phyloP scores from a whole-genome alignment of 2,113 vertebrate species.

The Gallinago jamesoni region DNA sequence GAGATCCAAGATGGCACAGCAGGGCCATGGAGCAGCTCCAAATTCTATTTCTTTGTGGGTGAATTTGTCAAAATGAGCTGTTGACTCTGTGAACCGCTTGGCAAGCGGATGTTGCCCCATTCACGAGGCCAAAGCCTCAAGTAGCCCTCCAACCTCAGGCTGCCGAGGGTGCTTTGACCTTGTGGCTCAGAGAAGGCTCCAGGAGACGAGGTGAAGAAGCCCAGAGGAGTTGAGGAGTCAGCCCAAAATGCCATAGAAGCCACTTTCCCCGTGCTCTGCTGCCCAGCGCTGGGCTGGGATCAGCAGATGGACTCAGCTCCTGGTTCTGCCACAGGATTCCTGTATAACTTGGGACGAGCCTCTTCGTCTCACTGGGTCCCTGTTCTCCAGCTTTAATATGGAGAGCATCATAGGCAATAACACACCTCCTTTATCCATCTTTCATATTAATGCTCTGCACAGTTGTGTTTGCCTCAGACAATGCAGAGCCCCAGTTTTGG shows the following conservation, averaged over 20 bases:
- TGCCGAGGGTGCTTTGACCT: background rate
- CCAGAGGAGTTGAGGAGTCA: background rate
- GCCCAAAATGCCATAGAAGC: background rate
- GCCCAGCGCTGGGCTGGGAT: background rate
- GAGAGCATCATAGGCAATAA: background rate
- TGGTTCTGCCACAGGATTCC: background rate
- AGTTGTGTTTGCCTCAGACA: background rate
- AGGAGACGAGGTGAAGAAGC: background rate
- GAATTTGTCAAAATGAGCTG: background rate
- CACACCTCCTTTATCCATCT: background rate
- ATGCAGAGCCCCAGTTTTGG: background rate
- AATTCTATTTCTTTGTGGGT: background rate
- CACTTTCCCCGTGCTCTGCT: background rate
- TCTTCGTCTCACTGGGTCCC: background rate
- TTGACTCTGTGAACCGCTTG: background rate
- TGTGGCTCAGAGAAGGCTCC: background rate
- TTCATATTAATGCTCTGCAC: rapidly evolving
- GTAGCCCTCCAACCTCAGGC: background rate
- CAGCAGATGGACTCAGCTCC: background rate
- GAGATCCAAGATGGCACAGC: background rate
- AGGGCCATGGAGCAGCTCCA: background rate
- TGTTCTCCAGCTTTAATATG: background rate
- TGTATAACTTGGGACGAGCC: background rate
- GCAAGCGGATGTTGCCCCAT: background rate
- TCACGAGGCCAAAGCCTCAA: background rate